Percentiles rank a stretch among this genome's conserved stretches.
Evolutionary conservation across 2,113 vertebrate species (phyloP).

Genomic region (Cygnus buccinator): DNA sequence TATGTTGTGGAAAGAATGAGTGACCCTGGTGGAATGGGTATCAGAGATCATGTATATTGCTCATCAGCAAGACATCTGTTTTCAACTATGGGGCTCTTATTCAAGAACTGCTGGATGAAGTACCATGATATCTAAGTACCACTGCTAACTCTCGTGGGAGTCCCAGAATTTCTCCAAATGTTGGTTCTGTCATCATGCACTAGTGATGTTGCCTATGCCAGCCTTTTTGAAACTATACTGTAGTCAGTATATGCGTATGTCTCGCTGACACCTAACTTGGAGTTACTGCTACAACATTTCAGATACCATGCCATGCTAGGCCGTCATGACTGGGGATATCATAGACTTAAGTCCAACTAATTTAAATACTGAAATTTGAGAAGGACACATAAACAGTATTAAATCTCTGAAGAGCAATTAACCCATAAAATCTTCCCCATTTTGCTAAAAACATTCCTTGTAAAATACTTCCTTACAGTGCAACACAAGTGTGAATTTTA

Average conservation of each 20-base stretch:
- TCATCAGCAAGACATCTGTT: slow-evolving; percentile 33
- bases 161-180: neutral
- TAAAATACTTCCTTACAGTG: neutral
- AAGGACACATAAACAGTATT: neutral
- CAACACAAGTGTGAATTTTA: neutral
- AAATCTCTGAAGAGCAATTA: neutral
- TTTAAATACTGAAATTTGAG: neutral
- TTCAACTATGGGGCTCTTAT: slow-evolving; percentile 32
- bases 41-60: neutral
- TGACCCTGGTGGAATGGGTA: slow-evolving; percentile 38
- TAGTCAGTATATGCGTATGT: too few relatives aligned
- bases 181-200: neutral
- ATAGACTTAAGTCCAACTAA: neutral
- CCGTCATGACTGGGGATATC: neutral
- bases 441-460: neutral
- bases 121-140: neutral
- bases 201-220: neutral
- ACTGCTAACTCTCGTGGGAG: neutral
- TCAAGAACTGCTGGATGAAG: neutral
- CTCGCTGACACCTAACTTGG: neutral
- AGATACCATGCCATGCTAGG: neutral
- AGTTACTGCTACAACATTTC: neutral
- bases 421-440: neutral
- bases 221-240: neutral
- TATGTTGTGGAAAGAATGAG: slow-evolving; percentile 55